Percentiles rank a stretch among this genome's conserved stretches.
These are phyloP conservation scores for Thamnophis elegans DNA, from an alignment of 2,797 vertebrate genomes.

Conservation along the genomic window DNA sequence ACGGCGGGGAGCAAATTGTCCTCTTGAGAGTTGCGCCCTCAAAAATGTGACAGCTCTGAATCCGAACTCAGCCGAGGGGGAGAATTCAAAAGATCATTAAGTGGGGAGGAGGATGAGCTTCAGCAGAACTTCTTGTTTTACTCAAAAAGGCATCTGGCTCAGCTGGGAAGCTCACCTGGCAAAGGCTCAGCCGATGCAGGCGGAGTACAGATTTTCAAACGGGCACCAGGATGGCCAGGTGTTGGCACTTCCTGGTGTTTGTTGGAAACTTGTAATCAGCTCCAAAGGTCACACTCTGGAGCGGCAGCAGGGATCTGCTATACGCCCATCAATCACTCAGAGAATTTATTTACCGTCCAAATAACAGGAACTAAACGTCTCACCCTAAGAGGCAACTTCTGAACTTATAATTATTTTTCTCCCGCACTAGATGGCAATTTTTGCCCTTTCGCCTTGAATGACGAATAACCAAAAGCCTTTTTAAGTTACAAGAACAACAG, in stretches of 20 bases:
- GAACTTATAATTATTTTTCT: neutral
- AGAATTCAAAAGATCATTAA: neutral
- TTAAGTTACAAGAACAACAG: neutral
- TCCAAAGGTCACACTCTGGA: neutral
- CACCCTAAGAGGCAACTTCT: neutral
- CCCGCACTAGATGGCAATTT: neutral
- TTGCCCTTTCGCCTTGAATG: neutral
- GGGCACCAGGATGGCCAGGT: neutral
- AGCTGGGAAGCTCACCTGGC: too few relatives aligned
- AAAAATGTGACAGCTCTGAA: neutral
- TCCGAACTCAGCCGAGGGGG: neutral
- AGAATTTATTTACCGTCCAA: neutral
- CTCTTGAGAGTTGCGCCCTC: neutral
- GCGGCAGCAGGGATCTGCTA: neutral
- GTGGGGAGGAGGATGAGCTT: neutral
- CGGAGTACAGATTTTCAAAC: neutral
- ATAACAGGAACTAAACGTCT: neutral
- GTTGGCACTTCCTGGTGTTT: neutral
- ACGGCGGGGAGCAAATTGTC: neutral
- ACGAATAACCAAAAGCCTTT: neutral
- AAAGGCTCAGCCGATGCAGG: accelerated
- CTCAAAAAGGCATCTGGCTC: too few relatives aligned
- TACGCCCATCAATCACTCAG: neutral
- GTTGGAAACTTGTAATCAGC: neutral
- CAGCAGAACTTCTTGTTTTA: accelerated